Evolutionary conservation across 2,113 vertebrate genomes (phyloP).

Genomic region (Phainopepla nitens): DNA sequence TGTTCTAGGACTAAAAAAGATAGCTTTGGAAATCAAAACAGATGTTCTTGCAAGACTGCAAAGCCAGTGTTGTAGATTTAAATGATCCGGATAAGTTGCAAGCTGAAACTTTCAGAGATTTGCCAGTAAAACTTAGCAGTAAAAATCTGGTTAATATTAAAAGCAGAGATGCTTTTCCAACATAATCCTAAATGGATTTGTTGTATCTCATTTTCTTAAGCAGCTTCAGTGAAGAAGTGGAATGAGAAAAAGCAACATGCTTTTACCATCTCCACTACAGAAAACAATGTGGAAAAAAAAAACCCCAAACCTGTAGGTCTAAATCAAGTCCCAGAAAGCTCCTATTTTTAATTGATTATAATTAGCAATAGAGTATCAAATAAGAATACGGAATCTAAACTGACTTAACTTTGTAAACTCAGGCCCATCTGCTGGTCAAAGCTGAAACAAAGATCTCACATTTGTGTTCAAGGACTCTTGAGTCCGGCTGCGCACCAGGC

Average conservation of each 20-base stretch:
- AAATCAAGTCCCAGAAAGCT: neutral
- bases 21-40: constrained; percentile 23
- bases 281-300: neutral
- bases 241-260: neutral
- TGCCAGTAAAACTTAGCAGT: constrained; percentile 36
- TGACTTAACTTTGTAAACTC: neutral
- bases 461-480: neutral
- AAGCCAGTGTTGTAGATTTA: constrained; percentile 33
- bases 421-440: neutral
- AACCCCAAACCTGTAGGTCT: neutral
- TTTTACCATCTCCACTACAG: neutral
- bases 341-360: neutral
- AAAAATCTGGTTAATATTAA: constrained; percentile 59
- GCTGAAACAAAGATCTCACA: neutral
- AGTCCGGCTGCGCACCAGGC: neutral
- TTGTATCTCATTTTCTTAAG: constrained; percentile 35
- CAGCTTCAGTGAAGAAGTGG: neutral
- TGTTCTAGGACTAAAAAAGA: constrained; percentile 6
- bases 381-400: neutral
- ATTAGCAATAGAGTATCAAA: neutral
- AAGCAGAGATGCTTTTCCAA: constrained; percentile 39
- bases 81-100: constrained; percentile 21
- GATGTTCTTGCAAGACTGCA: constrained; percentile 22
- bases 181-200: constrained; percentile 49
- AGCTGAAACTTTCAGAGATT: constrained; percentile 44